phyloP scores from a whole-genome alignment of 2,797 vertebrate genomes.

The Poeciliopsis gracilis region DNA sequence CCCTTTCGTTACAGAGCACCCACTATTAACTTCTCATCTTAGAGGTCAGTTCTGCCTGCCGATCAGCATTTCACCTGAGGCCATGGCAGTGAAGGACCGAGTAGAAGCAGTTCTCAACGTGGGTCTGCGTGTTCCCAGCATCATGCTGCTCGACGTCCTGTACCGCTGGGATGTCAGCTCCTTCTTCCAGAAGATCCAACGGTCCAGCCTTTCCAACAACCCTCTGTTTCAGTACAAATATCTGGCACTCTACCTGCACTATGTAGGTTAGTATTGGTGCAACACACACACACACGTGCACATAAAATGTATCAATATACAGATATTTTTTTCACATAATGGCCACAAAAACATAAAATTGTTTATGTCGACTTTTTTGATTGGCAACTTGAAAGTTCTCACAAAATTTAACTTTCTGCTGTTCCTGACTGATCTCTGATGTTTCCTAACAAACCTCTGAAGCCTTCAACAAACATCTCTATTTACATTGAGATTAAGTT shows the following conservation, averaged over 20 bases:
- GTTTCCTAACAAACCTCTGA: neutral
- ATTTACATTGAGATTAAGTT: neutral
- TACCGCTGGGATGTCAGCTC: constrained; percentile 99
- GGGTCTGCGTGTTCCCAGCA: constrained; percentile 95
- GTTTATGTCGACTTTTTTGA: neutral
- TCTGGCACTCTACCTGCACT: constrained; percentile 98
- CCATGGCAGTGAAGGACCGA: constrained; percentile 94
- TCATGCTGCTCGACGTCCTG: constrained; percentile 97
- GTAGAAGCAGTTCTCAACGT: constrained; percentile 96
- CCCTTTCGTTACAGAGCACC: constrained; percentile 37
- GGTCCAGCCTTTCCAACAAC: constrained; percentile 95
- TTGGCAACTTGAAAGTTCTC: neutral
- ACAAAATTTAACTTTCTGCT: neutral
- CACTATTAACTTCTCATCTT: constrained; percentile 46
- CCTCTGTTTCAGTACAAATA: constrained; percentile 99
- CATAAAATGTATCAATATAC: neutral
- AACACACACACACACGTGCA: neutral
- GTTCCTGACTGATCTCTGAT: neutral
- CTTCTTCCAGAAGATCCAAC: constrained; percentile 99
- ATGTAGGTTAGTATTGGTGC: constrained; percentile 88
- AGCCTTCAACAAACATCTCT: neutral
- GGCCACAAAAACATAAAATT: neutral
- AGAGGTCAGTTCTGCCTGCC: constrained; percentile 68
- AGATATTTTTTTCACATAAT: neutral
- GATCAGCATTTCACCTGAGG: constrained; percentile 57